A percentile compares a stretch with the other conserved stretches of the same genome.
These are phyloP conservation scores for Cyanocitta stelleri DNA, from an alignment of 2,113 vertebrate species.

Conservation along the genomic window DNA sequence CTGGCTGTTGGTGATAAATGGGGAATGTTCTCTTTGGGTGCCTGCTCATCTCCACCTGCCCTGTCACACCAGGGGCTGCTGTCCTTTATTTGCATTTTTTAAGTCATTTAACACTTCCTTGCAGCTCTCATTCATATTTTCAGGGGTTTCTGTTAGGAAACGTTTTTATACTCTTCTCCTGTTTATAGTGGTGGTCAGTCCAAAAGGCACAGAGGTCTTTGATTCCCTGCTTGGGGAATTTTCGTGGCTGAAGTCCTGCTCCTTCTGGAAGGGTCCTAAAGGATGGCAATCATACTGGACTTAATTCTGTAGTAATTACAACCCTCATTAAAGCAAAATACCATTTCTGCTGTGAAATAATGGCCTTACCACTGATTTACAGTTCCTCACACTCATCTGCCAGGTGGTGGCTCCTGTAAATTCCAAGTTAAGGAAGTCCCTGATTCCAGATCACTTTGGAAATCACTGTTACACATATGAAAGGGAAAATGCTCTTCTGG, in stretches of 20 bases:
- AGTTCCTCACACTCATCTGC: not conserved
- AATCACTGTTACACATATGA: not conserved
- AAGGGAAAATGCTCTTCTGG: not conserved
- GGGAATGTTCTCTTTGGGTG: not conserved
- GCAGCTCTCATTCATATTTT: not conserved
- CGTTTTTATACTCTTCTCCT: not conserved
- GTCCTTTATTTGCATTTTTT: not conserved
- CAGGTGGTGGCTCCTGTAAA: not conserved
- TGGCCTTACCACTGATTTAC: not conserved
- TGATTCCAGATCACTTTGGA: not conserved
- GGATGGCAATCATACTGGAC: not conserved
- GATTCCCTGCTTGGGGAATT: not conserved
- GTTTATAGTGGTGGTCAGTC: not conserved
- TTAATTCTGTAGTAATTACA: not conserved
- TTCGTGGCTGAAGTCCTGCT: not conserved
- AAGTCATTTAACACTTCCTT: fast-evolving
- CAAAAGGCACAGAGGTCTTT: not conserved
- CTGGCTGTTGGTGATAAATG: not conserved
- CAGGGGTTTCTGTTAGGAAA: not conserved
- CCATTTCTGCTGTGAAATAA: not conserved
- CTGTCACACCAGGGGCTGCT: not conserved
- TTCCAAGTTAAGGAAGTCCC: not conserved
- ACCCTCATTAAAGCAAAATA: not conserved
- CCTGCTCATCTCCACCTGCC: not conserved
- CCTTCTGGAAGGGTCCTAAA: not conserved